Evolutionary conservation across 2,888 invertebrate genomes (phyloP), one percentile per base, ranked within the genome.

Genomic region (Synergus gifuensis): DNA sequence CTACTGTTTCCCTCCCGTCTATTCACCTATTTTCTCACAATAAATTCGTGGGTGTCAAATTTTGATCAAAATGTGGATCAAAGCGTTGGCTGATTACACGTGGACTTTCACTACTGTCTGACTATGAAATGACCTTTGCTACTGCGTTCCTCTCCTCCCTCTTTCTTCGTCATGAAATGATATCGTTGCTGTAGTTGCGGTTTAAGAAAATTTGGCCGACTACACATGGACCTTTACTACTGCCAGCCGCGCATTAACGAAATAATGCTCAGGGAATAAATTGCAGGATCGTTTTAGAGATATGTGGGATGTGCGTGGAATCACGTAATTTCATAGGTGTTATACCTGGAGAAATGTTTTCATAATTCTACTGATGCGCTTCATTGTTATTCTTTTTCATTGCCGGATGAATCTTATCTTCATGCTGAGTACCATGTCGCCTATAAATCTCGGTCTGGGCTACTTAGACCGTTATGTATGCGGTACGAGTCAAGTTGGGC

Each of bases 391-490:
- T 60, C 12, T 60, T 22, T 60, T 60, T 12, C 12, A 60, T 22
- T 22, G 22, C 60, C 9, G 4, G 12, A 4, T 60, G 60, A 60
- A 60, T 60, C 46, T 46, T 46, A 46, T 46, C 12, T 60, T 22
- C 22, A 60, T 28, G 12, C 11, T 22, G 12, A 60, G 22, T 22
- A 22, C 11, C 22, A 22, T 18, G 58, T 58, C 18, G 18, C 18
- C 77, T 66, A 80, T 83, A 82, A 83, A 83, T 82, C 81, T 81
- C 77, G 42, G 69, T 49, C 76, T 77, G 58, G 76, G 76, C 76
- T 81, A 78, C 79, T 83, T 78, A 69, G 69, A 73, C 64, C 63
- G 78, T 82, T 80, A 83, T 80, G 81, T 83, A 82, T 83, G 81
- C 81, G 76, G 83, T 78, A 81, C 81, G 77, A 80, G 80, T 83